phyloP scores from a whole-genome alignment of 92 coral and sea anemone genomes.

The Palythoa grandis region DNA sequence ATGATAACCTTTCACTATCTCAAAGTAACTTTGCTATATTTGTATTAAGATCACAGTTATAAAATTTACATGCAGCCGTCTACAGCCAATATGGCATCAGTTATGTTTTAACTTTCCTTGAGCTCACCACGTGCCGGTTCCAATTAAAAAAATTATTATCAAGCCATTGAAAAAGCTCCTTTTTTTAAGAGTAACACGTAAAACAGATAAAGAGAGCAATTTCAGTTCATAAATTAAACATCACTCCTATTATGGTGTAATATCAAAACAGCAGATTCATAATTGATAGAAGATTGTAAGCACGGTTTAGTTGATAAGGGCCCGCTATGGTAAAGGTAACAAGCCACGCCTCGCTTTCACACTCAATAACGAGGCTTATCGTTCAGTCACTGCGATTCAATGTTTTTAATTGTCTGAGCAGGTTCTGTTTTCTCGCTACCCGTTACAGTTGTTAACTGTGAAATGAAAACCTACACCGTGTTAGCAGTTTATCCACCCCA shows the following conservation, averaged over 20 bases:
- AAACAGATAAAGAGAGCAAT: constrained; percentile 24
- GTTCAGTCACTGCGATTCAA: constrained; percentile 11
- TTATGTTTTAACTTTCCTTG: constrained; percentile 12
- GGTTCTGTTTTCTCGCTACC: constrained; percentile 5
- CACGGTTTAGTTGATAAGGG: constrained; percentile 14
- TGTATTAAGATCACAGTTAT: constrained; percentile 1
- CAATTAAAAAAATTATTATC: not conserved
- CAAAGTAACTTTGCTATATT: constrained; percentile 6
- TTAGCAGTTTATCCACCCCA: not conserved
- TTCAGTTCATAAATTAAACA: constrained; percentile 36
- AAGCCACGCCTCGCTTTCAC: constrained; percentile 21
- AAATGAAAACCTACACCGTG: not conserved
- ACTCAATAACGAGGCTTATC: constrained; percentile 24
- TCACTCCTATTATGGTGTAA: constrained; percentile 42
- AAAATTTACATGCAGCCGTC: not conserved
- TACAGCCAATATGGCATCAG: constrained; percentile 4
- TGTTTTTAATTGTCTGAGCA: constrained; percentile 17
- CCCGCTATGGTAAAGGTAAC: not conserved
- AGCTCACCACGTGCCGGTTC: not conserved
- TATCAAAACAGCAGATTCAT: constrained; percentile 37
- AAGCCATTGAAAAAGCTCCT: constrained; percentile 3
- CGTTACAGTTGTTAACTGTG: not conserved
- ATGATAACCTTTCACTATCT: constrained; percentile 37
- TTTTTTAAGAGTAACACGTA: not conserved
- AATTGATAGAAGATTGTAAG: constrained; percentile 40